Evolutionary conservation across 2,113 vertebrate genomes (phyloP).

Genomic region (Brachionichthys hirsutus): DNA sequence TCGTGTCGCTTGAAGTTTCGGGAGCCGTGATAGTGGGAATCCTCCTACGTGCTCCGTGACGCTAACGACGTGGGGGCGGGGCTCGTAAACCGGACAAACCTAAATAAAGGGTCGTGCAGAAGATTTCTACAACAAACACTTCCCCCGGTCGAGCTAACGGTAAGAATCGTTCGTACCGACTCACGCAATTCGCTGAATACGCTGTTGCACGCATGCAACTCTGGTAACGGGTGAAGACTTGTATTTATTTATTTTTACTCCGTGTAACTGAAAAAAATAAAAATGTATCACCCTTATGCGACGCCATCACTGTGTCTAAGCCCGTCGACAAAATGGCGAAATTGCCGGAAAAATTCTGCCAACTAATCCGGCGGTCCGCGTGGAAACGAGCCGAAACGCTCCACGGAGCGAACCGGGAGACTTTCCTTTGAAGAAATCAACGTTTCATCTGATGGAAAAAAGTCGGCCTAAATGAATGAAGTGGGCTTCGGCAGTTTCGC

Average conservation of each 20-base stretch:
- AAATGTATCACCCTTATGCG: constrained; percentile 64
- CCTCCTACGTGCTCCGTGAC: constrained; percentile 47
- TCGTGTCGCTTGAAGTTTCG: background rate
- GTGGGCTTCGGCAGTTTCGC: constrained; percentile 22
- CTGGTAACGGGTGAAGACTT: background rate
- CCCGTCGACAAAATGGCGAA: constrained; percentile 82
- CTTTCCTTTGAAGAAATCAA: background rate
- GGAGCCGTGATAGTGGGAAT: constrained; percentile 41
- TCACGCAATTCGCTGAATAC: fast-evolving
- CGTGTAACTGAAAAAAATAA: constrained; percentile 42
- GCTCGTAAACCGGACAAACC: constrained; percentile 72
- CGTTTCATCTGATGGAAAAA: background rate
- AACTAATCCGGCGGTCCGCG: background rate
- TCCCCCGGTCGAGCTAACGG: constrained; percentile 53
- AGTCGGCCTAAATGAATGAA: constrained; percentile 64
- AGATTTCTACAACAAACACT: constrained; percentile 49
- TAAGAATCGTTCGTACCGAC: constrained; percentile 29
- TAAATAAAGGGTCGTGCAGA: constrained; percentile 79
- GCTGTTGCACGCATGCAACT: constrained; percentile 21
- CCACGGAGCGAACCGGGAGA: background rate
- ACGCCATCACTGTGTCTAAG: constrained; percentile 79
- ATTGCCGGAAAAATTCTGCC: constrained; percentile 47
- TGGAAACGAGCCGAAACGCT: fast-evolving
- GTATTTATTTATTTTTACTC: constrained; percentile 13
- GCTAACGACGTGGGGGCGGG: constrained; percentile 76